Conservation (phyloP, 2,888 invertebrate species). For the Lepidonotus clava region DNA sequence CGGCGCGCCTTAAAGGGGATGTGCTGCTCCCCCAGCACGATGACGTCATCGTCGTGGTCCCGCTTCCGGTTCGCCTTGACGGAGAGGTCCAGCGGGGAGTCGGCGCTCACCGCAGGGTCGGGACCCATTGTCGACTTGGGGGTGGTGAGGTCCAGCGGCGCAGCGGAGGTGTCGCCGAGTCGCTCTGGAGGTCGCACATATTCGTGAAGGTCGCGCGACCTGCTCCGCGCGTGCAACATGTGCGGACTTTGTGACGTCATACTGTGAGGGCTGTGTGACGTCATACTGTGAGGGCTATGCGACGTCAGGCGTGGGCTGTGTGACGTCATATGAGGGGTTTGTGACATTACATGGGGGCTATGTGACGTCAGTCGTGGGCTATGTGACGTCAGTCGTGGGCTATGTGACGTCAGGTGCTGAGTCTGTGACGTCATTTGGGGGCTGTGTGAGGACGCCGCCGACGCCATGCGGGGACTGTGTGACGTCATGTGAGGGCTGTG, state of each 20-base stretch:
- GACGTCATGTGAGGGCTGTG: not conserved
- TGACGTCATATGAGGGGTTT: not conserved
- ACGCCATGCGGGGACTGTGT: not conserved
- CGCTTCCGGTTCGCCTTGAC: constrained; percentile 7
- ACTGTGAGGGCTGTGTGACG: not conserved
- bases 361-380: not conserved
- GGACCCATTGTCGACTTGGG: not conserved
- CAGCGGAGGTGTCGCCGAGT: not conserved
- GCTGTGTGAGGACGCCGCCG: no score
- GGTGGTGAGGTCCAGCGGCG: not conserved
- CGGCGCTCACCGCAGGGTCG: not conserved
- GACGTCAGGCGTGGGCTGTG: not conserved
- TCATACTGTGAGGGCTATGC: not conserved
- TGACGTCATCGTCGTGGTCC: constrained; percentile 37
- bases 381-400: not conserved
- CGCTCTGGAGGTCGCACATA: not conserved
- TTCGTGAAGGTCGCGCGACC: not conserved
- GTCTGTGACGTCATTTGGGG: not conserved
- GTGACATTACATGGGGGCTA: not conserved
- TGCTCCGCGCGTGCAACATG: not conserved
- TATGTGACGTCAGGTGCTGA: not conserved
- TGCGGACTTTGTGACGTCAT: not conserved
- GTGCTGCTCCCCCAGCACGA: constrained; percentile 10
- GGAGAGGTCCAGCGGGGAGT: constrained; percentile 27
- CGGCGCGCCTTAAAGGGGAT: constrained; percentile 35